Conservation (phyloP, 1,140 invertebrate genomes). For the Drosophila ercepeae region DNA sequence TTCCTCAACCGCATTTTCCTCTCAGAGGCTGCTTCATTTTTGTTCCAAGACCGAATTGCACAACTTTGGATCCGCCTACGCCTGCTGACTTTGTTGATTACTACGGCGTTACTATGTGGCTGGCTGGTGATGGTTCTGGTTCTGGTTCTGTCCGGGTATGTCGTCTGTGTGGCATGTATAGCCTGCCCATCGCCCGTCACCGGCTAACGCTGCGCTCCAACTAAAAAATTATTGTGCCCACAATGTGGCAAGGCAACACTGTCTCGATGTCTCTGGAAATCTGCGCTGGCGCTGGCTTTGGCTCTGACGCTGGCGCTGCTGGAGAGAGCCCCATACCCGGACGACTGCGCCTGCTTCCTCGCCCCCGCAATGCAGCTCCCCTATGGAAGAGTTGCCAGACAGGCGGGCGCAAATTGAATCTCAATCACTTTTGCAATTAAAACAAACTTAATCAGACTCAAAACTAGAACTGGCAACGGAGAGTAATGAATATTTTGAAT, state of each 20-base stretch:
- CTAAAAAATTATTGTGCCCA: conserved; percentile 72
- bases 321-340: conserved; percentile 20
- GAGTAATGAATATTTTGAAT: not conserved
- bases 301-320: conserved; percentile 57
- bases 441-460: not conserved
- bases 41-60: conserved; percentile 16
- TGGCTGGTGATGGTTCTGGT: no score
- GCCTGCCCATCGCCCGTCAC: conserved; percentile 68
- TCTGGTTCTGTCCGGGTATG: not conserved
- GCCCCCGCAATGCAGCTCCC: not conserved
- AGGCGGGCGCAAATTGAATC: not conserved
- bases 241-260: conserved; percentile 46
- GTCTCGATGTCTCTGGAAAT: conserved; percentile 43
- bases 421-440: conserved; percentile 1
- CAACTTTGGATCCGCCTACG: conserved; percentile 38
- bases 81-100: conserved; percentile 22
- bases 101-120: conserved; percentile 23
- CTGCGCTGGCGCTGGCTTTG: conserved; percentile 61
- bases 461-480: no score
- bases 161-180: conserved; percentile 7
- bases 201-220: conserved; percentile 75
- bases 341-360: not conserved
- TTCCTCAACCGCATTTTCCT: no score
- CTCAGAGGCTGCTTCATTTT: not conserved
- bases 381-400: not conserved